Evolutionary conservation across 2,888 invertebrate species (phyloP).

Genomic region (Hyalella azteca): DNA sequence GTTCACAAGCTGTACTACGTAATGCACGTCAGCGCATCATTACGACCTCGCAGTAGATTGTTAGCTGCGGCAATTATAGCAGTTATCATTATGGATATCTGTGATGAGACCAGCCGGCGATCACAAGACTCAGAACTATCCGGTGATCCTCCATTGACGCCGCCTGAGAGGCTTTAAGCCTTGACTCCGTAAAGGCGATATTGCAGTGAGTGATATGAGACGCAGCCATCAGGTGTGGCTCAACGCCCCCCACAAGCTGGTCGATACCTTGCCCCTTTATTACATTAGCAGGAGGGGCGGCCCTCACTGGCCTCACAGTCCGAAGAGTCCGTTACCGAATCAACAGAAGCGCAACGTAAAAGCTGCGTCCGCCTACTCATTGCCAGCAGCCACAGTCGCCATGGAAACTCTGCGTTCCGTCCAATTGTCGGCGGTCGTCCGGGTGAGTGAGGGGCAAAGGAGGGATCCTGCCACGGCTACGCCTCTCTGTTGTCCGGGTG

Average conservation of each 20-base stretch:
- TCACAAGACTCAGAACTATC: neutral
- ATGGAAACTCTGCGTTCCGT: constrained; percentile 48
- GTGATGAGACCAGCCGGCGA: neutral
- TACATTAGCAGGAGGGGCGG: constrained; percentile 57
- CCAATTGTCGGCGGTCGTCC: constrained; percentile 37
- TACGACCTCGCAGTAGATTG: constrained; percentile 2
- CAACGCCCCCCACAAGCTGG: constrained; percentile 31
- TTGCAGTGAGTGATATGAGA: constrained; percentile 33
- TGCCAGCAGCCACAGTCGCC: constrained; percentile 57
- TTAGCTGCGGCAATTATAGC: constrained; percentile 35
- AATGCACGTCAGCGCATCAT: neutral
- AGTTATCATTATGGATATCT: constrained; percentile 33
- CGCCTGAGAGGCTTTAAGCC: constrained; percentile 5
- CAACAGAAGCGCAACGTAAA: constrained; percentile 57
- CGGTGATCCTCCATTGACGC: constrained; percentile 27
- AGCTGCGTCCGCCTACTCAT: constrained; percentile 54
- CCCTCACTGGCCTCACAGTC: constrained; percentile 57
- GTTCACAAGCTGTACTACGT: neutral
- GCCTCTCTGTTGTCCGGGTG: constrained; percentile 26
- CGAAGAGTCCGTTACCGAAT: constrained; percentile 57
- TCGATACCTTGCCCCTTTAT: constrained; percentile 58
- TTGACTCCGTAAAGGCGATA: constrained; percentile 4
- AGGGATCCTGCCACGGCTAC: constrained; percentile 43
- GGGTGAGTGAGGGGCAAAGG: too few species aligned
- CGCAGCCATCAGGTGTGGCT: constrained; percentile 17